Base-by-base conservation (phyloP, 2,888 invertebrate genomes). In the Boloria euphrosyne region DNA sequence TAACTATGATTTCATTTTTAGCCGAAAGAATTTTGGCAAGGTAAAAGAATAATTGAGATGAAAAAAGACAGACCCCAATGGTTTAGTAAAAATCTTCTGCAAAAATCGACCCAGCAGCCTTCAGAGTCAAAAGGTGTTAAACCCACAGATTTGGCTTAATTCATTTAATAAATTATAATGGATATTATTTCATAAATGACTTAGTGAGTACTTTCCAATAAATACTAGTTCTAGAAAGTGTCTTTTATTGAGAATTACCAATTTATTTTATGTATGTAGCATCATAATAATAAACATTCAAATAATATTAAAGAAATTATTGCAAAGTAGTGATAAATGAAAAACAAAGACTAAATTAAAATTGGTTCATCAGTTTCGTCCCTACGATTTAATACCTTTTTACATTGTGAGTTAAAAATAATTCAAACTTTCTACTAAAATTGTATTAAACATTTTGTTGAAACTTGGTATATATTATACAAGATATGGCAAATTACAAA, bases 1-100 rank as follows among this genome's bases (percentile, higher is more conserved):
- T 51, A n/a, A 31, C 49, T 6, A 43, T 17, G 1, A 13, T 18
- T n/a, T 22, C 55, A 64, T 71, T 65, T 68, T 27, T 83, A 95
- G 88, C 90, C 93, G 0, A 86, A 90, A 38, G 94, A 95, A 75
- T 93, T 90, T 72, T 93, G 93, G 84, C 88, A 95, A 76, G 95
- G 95, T 0, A 97, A 97, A 86, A 93, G 96, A 75, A 93, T 98
- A 70, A 94, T 98, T 16, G 98, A 98, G 91, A 94, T 98, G 93
- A 93, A 96, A 55, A 97, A 96, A 82, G 94, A 95, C 65, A 93
- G 98, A 70, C 98, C 98, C 4, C 87, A 94, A 50, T 98, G 98
- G 98, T 98, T 98, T 80, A 95, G 96, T 73, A 95, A 95, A 77
- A 97, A 97, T 87, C 92, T 98, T 59, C 86, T 97, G 18, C 95